A percentile compares a stretch with the other conserved stretches of the same genome.
Evolutionary conservation across 2,888 invertebrate genomes (phyloP).

Genomic region (Sympetrum striolatum): DNA sequence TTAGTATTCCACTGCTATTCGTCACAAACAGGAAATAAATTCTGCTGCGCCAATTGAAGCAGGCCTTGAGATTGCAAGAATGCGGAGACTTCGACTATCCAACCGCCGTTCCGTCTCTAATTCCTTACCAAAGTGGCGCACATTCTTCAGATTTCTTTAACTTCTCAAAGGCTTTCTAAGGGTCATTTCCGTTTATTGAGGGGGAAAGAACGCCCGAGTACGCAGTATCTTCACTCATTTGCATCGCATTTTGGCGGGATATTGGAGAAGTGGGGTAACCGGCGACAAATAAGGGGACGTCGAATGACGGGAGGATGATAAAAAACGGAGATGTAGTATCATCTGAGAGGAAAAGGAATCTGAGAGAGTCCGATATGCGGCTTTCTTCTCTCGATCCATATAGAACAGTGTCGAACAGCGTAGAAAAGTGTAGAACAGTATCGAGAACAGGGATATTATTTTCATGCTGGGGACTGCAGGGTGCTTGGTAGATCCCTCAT

Average conservation of each 20-base stretch:
- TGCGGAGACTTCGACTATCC: slow-evolving; percentile 7
- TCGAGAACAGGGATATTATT: not conserved
- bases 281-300: not conserved
- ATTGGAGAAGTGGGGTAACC: not conserved
- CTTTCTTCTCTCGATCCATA: slow-evolving; percentile 20
- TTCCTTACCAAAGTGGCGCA: not conserved
- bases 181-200: not conserved
- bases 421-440: too few species aligned
- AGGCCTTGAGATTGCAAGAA: not conserved
- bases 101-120: not conserved
- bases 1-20: too few species aligned
- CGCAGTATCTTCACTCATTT: not conserved
- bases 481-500: too few species aligned
- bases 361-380: not conserved
- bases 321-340: not conserved
- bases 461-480: not conserved
- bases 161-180: not conserved
- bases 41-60: too few species aligned
- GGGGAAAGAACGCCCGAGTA: not conserved
- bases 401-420: too few species aligned
- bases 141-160: not conserved
- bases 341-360: not conserved
- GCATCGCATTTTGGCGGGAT: not conserved
- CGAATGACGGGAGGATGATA: not conserved
- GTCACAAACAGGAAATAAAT: too few species aligned